Evolutionary conservation across 2,113 vertebrate species (phyloP), one percentile per base, ranked within the genome.

Genomic region (Percina caprodes): DNA sequence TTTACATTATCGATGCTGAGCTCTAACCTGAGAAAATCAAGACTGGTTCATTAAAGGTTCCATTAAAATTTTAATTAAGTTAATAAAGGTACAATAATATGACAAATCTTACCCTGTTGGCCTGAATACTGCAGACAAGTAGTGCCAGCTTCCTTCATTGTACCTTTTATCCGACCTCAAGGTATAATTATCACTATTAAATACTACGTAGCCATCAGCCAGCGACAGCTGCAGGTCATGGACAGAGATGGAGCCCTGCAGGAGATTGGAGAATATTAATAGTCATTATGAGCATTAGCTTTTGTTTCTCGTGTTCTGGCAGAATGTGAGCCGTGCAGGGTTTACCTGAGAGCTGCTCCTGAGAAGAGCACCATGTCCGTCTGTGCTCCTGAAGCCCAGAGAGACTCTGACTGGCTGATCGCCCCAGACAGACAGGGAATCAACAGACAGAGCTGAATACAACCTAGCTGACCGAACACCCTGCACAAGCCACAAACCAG

Each of bases 81-180:
- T 4, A 30, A 18, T 54, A 51, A 82, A 75, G 48, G 18, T 35
- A 46, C 5, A 74, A 30, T 24, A 18, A 35, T 2, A 45, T 14
- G 42, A 35, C 13, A 56, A 6, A 15, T 89, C 94, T 96, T 79
- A 99, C 96, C 35, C 91, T 12, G 91, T 61, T 0, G 23, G 67
- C 71, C 61, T 88, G 23, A 83, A 93, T 35, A 89, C 93, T 26
- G 96, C 89, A 61, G 94, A 95, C 39, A 98, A 83, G 16, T 97
- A 96, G 81, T 98, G 97, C 87, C 96, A 92, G 23, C 80, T 80
- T 33, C 96, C 97, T 85, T 96, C 96, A 65, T 85, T 92, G 1
- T 95, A 97, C 1, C 88, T 95, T 72, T 92, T 86, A 8, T 78
- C 74, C 63, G 97, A 94, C 72, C 58, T 94, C 61, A 96, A 35